Percentiles rank a stretch among this genome's conserved stretches.
Evolutionary conservation across 1,140 invertebrate species (phyloP).

Genomic region (Polyergus mexicanus): DNA sequence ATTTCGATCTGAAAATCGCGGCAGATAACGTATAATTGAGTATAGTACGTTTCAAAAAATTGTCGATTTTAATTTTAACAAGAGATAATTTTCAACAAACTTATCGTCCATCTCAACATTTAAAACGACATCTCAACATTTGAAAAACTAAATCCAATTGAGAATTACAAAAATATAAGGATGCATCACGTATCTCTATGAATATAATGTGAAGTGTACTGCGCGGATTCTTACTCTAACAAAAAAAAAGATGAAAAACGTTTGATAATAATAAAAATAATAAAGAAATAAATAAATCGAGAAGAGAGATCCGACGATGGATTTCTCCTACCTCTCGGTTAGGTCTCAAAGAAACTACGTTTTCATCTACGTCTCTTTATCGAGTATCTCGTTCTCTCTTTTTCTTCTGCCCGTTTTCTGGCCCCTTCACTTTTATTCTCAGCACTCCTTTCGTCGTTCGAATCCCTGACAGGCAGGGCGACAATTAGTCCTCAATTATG

Average conservation of each 20-base stretch:
- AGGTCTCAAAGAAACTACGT: slow-evolving; percentile 31
- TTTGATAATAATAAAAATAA: slow-evolving; percentile 17
- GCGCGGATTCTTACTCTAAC: slow-evolving; percentile 17
- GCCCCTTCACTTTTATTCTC: slow-evolving; percentile 59
- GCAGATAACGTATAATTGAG: neutral
- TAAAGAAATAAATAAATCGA: slow-evolving; percentile 43
- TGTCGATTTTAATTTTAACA: neutral
- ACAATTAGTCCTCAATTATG: slow-evolving; percentile 77
- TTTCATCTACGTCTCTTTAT: slow-evolving; percentile 27
- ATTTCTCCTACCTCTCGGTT: slow-evolving; percentile 39
- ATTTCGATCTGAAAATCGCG: neutral
- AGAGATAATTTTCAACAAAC: neutral
- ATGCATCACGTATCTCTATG: neutral
- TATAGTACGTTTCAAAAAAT: neutral
- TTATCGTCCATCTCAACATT: neutral
- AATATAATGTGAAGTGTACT: neutral
- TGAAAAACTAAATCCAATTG: neutral
- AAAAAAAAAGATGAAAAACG: slow-evolving; percentile 4
- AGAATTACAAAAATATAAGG: neutral
- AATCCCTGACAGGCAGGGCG: slow-evolving; percentile 46
- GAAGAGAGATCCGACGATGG: slow-evolving; percentile 14
- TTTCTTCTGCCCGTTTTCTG: neutral
- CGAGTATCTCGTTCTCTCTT: slow-evolving; percentile 24
- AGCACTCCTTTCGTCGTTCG: slow-evolving; percentile 41
- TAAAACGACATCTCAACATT: neutral